These are phyloP conservation scores for Linnaemya vulpina DNA, from an alignment of 2,888 invertebrate genomes.

Conservation along the genomic window DNA sequence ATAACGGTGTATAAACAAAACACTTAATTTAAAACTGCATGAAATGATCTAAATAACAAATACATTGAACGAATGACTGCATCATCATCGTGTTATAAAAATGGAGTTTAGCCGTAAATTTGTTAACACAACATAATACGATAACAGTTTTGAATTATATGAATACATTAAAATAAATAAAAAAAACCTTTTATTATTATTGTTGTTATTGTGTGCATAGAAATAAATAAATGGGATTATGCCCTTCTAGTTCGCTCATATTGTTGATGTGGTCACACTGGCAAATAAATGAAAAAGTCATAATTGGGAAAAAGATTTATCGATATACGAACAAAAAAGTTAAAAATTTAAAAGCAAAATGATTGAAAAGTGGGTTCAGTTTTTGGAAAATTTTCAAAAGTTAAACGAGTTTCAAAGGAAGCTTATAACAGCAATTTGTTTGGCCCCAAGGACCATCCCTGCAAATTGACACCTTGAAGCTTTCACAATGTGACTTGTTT, in stretches of 20 bases:
- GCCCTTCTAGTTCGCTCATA: constrained; percentile 20
- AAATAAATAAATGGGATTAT: constrained; percentile 59
- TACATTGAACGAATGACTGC: constrained; percentile 36
- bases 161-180: neutral
- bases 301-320: constrained; percentile 32
- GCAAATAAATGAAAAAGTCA: constrained; percentile 15
- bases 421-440: too few relatives aligned
- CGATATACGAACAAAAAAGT: neutral
- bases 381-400: neutral
- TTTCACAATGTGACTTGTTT: too few relatives aligned
- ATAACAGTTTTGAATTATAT: neutral
- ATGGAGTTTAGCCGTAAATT: constrained; percentile 58
- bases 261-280: constrained; percentile 29
- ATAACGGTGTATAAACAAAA: constrained; percentile 45
- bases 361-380: neutral
- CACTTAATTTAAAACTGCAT: constrained; percentile 66
- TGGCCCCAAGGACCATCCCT: too few relatives aligned
- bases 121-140: constrained; percentile 45
- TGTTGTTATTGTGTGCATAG: constrained; percentile 55
- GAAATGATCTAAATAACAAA: constrained; percentile 65
- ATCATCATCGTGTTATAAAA: constrained; percentile 59
- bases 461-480: too few relatives aligned
- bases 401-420: too few relatives aligned
- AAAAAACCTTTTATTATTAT: constrained; percentile 29
- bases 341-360: neutral